Evolutionary conservation across 2,797 vertebrate genomes (phyloP).

Genomic region (Protonibea diacanthus): DNA sequence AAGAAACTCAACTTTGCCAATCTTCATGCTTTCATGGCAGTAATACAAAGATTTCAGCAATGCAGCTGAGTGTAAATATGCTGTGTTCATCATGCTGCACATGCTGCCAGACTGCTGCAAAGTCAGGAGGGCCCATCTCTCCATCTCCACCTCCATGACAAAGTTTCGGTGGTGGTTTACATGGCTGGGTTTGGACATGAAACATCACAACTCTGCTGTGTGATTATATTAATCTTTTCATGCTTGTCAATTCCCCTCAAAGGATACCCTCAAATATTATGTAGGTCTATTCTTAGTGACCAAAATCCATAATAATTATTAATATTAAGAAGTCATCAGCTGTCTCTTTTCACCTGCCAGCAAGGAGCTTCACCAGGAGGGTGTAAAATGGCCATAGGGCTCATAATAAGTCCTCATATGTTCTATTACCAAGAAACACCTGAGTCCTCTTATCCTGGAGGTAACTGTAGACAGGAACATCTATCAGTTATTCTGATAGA

Average conservation of each 20-base stretch:
- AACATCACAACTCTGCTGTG: background rate
- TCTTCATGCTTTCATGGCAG: background rate
- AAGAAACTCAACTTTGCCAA: too few relatives aligned
- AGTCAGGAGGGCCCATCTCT: background rate
- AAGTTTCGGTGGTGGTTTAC: too few relatives aligned
- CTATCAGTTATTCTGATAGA: background rate
- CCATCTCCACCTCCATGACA: too few relatives aligned
- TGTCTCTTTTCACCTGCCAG: background rate
- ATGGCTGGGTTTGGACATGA: background rate
- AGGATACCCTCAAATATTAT: background rate
- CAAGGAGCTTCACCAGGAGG: background rate
- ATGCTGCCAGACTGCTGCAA: background rate
- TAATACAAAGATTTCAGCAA: background rate
- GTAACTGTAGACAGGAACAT: background rate
- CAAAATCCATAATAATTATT: background rate
- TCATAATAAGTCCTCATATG: background rate
- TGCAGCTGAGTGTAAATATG: background rate
- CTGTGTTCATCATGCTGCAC: background rate
- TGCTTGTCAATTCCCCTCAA: too few relatives aligned
- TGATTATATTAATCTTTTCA: background rate
- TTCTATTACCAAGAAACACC: background rate
- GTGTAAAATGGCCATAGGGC: background rate
- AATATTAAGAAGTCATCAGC: background rate
- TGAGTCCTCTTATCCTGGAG: too few relatives aligned
- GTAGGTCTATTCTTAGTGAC: background rate